These are phyloP conservation scores for Xiphophorus hellerii DNA, from an alignment of 2,113 vertebrate genomes.

Conservation along the genomic window DNA sequence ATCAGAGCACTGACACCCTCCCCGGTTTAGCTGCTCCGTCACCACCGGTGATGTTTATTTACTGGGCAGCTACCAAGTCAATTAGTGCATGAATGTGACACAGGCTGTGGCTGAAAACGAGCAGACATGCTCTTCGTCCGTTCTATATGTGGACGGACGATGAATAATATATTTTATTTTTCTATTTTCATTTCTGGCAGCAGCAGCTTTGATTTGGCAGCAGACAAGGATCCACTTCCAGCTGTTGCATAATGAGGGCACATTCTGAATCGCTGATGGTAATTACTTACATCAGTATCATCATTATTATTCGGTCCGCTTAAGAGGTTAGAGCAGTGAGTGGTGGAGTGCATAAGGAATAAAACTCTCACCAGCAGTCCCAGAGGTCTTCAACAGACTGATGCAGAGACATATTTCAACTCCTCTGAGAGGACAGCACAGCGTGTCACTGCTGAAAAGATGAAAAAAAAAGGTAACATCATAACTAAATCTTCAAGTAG, in stretches of 20 bases:
- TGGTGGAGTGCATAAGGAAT: constrained; percentile 47
- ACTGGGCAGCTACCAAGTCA: constrained; percentile 29
- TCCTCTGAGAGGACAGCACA: constrained; percentile 1
- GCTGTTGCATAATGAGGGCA: constrained; percentile 30
- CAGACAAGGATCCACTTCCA: constrained; percentile 39
- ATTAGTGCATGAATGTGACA: constrained; percentile 37
- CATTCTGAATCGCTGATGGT: constrained; percentile 64
- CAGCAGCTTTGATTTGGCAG: constrained; percentile 24
- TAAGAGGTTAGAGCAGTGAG: constrained; percentile 52
- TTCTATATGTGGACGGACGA: constrained; percentile 28
- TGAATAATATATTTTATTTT: constrained; percentile 55
- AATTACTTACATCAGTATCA: constrained; percentile 67
- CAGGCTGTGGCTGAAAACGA: constrained; percentile 25
- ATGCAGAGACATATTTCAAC: constrained; percentile 22
- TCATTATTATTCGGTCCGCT: constrained; percentile 63
- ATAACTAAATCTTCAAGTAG: neutral
- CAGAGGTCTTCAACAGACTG: constrained; percentile 6
- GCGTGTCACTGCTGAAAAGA: neutral
- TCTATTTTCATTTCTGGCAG: constrained; percentile 34
- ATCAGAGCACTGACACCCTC: constrained; percentile 22
- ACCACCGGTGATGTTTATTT: constrained; percentile 35
- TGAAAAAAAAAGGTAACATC: neutral
- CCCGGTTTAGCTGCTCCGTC: constrained; percentile 37
- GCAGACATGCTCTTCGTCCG: constrained; percentile 23
- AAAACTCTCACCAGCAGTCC: constrained; percentile 32